Evolutionary conservation across 2,888 invertebrate species (phyloP).

Genomic region (Osmoderma eremita): DNA sequence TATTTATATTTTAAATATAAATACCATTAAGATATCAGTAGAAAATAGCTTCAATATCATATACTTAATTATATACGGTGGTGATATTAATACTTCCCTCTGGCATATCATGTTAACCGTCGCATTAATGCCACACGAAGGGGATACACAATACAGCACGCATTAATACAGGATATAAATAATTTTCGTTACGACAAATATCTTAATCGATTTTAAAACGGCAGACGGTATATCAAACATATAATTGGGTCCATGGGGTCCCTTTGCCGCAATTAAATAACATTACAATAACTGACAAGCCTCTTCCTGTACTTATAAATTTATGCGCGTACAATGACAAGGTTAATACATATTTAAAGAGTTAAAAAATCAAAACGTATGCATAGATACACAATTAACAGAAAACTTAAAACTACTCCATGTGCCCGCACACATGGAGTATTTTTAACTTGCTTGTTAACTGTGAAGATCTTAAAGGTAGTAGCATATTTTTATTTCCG

Average conservation of each 20-base stretch:
- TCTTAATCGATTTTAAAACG: conserved; percentile 26
- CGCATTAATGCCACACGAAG: not conserved
- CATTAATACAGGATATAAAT: conserved; percentile 18
- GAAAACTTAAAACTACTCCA: no score
- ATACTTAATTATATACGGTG: not conserved
- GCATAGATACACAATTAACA: no score
- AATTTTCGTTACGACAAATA: conserved; percentile 20
- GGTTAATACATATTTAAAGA: no score
- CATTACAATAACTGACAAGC: not conserved
- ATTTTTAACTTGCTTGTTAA: no score
- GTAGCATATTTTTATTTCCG: no score
- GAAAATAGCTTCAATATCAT: no score
- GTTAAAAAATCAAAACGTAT: no score
- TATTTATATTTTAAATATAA: no score
- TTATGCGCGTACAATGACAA: no score
- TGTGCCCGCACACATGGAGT: no score
- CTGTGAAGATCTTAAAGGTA: no score
- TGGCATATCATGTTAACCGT: not conserved
- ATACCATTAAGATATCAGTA: no score
- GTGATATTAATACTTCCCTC: conserved; percentile 17
- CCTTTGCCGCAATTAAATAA: not conserved
- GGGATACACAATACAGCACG: not conserved
- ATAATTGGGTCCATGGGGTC: conserved; percentile 1
- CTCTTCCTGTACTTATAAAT: conserved; percentile 7
- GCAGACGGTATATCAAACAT: conserved; percentile 18